These are phyloP conservation scores for Nestor notabilis DNA, from an alignment of 2,113 vertebrate genomes.

Conservation along the genomic window DNA sequence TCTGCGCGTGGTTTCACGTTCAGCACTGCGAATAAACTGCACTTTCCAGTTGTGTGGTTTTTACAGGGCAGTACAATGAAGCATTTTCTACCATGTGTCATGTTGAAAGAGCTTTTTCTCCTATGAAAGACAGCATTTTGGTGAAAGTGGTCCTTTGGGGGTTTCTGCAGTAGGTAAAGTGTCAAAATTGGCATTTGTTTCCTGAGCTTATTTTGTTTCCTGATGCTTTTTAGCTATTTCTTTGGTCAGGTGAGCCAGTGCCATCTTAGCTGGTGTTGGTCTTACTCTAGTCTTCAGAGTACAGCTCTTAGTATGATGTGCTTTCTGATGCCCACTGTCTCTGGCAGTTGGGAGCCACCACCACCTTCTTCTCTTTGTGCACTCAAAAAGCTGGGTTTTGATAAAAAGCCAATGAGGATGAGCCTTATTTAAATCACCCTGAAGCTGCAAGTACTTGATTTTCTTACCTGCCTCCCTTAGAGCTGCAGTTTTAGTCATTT, in stretches of 20 bases:
- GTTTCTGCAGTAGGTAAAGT: neutral
- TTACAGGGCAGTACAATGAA: neutral
- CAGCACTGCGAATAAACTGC: neutral
- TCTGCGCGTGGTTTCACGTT: neutral
- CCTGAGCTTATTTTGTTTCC: neutral
- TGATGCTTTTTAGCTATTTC: neutral
- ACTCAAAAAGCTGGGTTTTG: neutral
- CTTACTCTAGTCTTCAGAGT: neutral
- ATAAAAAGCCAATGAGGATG: neutral
- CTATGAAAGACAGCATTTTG: neutral
- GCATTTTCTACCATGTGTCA: neutral
- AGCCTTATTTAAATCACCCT: neutral
- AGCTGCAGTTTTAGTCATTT: neutral
- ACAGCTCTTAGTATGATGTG: neutral
- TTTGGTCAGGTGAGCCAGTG: neutral
- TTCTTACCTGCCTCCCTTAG: neutral
- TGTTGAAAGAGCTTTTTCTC: neutral
- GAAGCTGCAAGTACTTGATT: neutral
- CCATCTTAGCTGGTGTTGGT: neutral
- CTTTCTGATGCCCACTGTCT: neutral
- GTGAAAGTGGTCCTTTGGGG: neutral
- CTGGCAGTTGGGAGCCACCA: neutral
- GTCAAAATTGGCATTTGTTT: neutral
- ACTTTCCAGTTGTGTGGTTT: neutral
- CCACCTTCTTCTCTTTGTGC: neutral